phyloP scores from a whole-genome alignment of 1,140 invertebrate genomes.

The Frieseomelitta varia region DNA sequence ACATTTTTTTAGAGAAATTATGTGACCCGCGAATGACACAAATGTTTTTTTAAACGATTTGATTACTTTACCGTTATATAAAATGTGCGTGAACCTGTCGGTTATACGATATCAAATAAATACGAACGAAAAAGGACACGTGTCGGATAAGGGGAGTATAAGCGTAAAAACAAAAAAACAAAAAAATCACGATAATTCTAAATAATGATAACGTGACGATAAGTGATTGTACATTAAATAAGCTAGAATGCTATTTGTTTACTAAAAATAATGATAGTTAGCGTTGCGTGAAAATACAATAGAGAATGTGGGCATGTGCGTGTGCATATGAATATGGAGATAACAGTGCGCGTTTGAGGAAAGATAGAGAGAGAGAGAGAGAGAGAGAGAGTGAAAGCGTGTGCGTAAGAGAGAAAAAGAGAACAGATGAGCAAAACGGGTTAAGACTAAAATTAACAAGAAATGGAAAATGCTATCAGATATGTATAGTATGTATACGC shows the following conservation, averaged over 20 bases:
- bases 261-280: constrained; percentile 70
- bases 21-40: constrained; percentile 41
- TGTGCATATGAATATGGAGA: neutral
- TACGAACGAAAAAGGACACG: constrained; percentile 7
- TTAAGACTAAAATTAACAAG: constrained; percentile 54
- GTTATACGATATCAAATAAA: constrained; percentile 34
- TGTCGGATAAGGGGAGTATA: neutral
- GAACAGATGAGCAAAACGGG: constrained; percentile 36
- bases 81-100: constrained; percentile 11
- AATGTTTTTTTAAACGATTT: constrained; percentile 54
- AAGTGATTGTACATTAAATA: constrained; percentile 73
- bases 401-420: neutral
- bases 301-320: neutral
- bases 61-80: constrained; percentile 41
- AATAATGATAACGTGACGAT: constrained; percentile 69
- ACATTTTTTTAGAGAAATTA: constrained; percentile 75
- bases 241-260: constrained; percentile 76
- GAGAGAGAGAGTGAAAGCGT: constrained; percentile 23
- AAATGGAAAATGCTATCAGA: constrained; percentile 39
- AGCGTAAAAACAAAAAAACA: neutral
- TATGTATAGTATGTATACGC: constrained; percentile 16
- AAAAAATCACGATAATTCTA: constrained; percentile 70
- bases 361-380: constrained; percentile 7
- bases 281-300: constrained; percentile 55
- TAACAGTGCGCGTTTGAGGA: neutral